Evolutionary conservation across 2,113 vertebrate species (phyloP).

Genomic region (Notiomystis cincta): DNA sequence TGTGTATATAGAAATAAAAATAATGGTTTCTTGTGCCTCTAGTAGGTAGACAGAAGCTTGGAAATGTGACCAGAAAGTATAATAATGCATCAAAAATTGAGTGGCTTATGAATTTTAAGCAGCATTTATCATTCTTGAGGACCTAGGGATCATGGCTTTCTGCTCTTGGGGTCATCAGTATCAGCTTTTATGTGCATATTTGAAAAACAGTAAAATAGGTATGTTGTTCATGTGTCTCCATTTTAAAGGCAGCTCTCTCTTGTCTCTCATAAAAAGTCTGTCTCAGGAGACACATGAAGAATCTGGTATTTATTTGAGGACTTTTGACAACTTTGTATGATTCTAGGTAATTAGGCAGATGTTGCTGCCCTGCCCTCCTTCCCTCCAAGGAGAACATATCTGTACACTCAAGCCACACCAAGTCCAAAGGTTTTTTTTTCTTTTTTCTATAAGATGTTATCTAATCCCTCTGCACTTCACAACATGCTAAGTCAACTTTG

Average conservation of each 20-base stretch:
- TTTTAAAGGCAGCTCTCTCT: neutral
- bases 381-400: neutral
- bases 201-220: neutral
- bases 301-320: neutral
- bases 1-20: neutral
- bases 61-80: neutral
- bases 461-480: neutral
- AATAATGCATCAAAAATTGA: neutral
- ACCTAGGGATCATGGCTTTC: neutral
- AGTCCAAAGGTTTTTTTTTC: neutral
- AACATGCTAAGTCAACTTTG: neutral
- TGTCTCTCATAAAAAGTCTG: neutral
- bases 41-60: neutral
- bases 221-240: neutral
- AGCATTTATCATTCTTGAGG: neutral
- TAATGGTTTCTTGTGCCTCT: neutral
- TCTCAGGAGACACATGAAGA: neutral
- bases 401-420: neutral
- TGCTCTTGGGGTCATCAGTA: neutral
- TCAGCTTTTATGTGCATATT: neutral
- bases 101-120: constrained; percentile 11
- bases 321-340: neutral
- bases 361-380: neutral
- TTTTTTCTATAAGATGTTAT: neutral
- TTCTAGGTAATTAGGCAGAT: neutral